These are phyloP conservation scores for Nephrotoma flavescens DNA, from an alignment of 2,888 invertebrate species.

Conservation along the genomic window DNA sequence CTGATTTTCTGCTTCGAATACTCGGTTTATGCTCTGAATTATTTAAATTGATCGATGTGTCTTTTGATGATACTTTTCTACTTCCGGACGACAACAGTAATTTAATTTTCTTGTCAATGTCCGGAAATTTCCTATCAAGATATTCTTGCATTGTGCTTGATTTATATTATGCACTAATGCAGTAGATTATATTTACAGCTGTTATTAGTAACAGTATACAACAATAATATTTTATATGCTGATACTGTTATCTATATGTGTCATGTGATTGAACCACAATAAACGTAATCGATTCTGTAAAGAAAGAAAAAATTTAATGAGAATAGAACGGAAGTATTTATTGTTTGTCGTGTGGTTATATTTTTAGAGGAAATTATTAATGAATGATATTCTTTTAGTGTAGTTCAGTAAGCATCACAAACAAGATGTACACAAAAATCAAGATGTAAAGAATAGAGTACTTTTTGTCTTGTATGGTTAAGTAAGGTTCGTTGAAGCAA, in stretches of 20 bases:
- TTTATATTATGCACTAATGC: neutral
- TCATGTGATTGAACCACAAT: neutral
- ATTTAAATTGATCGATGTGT: neutral
- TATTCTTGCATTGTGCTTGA: neutral
- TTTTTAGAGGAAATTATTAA: neutral
- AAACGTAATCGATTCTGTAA: neutral
- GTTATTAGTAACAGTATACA: neutral
- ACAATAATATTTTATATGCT: neutral
- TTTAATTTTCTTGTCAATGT: neutral
- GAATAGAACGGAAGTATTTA: neutral
- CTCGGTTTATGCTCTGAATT: neutral
- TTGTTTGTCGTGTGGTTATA: neutral
- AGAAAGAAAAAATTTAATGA: neutral
- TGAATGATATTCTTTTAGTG: no score
- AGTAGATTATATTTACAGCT: neutral
- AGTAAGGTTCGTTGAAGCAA: no score
- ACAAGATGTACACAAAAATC: no score
- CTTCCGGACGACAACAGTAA: neutral
- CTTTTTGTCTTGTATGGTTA: no score
- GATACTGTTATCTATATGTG: neutral
- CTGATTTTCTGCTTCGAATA: constrained; percentile 4
- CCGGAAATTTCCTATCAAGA: neutral
- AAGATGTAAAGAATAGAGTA: no score
- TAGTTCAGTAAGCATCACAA: no score
- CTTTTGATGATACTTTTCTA: neutral